Evolutionary conservation across 1,140 invertebrate species (phyloP), one percentile per base, ranked within the genome.

Genomic region (Ips nitidus): DNA sequence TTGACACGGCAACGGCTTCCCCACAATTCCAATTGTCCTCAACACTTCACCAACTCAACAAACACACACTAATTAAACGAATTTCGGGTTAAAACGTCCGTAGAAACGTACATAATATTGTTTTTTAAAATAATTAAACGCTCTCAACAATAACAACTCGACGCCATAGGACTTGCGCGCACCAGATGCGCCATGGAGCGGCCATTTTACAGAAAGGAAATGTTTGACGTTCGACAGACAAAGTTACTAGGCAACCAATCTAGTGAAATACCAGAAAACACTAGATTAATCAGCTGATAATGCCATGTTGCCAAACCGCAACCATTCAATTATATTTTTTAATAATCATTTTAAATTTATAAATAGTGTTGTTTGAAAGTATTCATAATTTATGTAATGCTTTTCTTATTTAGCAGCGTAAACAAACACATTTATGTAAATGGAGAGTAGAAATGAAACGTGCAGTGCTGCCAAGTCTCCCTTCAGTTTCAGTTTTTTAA

Each of bases 131-230:
- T 78, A 79, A 76, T 78, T 79, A 74, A 79, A 79, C 78, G 77
- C 79, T 79, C 77, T 78, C 76, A 81, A 81, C 80, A 81, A 81
- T 81, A 81, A 81, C 80, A 81, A 81, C 79, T 80, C 72, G 75
- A 79, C 80, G 79, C 80, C 80, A 81, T 81, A 80, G 76, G 74
- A 71, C 73, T 74, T 79, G 78, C 79, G 79, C 78, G 71, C 69
- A 74, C 71, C 56, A 62, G 37, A 72, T 76, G 73, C 73, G 75
- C 73, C 71, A 4, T 3, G 39, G 40, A 45, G 58, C 61, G 72
- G 74, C 69, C 60, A 67, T 74, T 59, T 22, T 22, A 22, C 22
- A 22, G 22, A 22, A 75, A 60, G 69, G 70, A 70, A 66, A 69
- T 53, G 63, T 74, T 71, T 75, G 74, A 75, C 74, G 71, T 47